Percentiles rank a stretch among this genome's conserved stretches.
phyloP scores from a whole-genome alignment of 2,797 vertebrate species.

The Aphelocoma californica region DNA sequence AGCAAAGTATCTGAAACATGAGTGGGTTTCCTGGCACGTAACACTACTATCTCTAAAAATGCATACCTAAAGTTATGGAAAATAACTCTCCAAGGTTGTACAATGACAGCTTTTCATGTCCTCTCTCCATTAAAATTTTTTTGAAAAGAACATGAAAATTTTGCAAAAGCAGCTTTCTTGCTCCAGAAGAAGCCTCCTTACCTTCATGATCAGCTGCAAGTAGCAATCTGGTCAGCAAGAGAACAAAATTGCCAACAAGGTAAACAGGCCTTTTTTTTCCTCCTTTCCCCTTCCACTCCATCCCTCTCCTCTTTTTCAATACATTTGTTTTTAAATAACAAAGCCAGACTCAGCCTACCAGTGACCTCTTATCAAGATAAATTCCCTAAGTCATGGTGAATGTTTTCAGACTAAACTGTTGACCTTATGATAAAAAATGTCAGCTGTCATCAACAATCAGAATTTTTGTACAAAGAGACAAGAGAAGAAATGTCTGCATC shows the following conservation, averaged over 20 bases:
- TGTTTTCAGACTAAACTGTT: slow-evolving; percentile 33
- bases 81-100: not conserved
- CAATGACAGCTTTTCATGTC: not conserved
- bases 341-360: not conserved
- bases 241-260: not conserved
- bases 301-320: not conserved
- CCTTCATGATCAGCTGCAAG: not conserved
- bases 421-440: slow-evolving; percentile 48
- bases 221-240: not conserved
- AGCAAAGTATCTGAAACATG: not conserved
- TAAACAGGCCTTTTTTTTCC: fast-evolving
- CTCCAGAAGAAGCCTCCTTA: not conserved
- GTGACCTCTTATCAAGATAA: slow-evolving; percentile 33
- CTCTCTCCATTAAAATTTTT: not conserved
- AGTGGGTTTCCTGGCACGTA: not conserved
- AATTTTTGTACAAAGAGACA: not conserved
- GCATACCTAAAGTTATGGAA: not conserved
- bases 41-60: not conserved
- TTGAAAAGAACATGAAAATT: not conserved
- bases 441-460: slow-evolving; percentile 44
- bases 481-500: not conserved
- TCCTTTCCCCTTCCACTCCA: fast-evolving
- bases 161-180: not conserved
- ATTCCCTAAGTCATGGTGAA: slow-evolving; percentile 16
- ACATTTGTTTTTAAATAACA: slow-evolving; percentile 35